Evolutionary conservation across 2,888 invertebrate species (phyloP), one percentile per base, ranked within the genome.

Genomic region (Choreutis nemorana): DNA sequence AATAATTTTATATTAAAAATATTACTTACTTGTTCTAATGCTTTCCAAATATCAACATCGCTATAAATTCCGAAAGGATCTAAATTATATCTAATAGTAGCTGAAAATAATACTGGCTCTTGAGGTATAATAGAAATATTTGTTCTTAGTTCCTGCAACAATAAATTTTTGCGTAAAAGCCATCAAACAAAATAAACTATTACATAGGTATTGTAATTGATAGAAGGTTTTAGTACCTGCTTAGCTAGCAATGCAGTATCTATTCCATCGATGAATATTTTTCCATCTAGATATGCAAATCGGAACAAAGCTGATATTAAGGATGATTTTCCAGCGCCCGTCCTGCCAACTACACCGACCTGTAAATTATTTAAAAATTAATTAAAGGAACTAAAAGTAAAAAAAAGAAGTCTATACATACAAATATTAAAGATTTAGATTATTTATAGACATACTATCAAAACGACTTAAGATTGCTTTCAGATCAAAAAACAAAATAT

Each of bases 261-360:
- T 3, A 87, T 50, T 10, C 77, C 83, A 45, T 90, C 91, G 33
- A 90, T 86, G 18, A 65, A 50, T 29, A 90, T 79, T 4, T 52
- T 49, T 5, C 90, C 90, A 10, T 81, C 78, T 28, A 82, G 60
- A 36, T 82, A 84, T 1, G 85, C 83, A 39, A 90, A 71, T 41
- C 89, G 72, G 59, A 90, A 90, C 40, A 91, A 54, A 2, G 87
- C 86, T 2, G 86, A 82, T 42, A 87, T 85, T 26, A 88, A 49
- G 0, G 87, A 87, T 1, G 86, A 86, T 59, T 88, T 88, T 1
- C 89, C 90, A 1, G 90, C 89, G 4, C 90, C 90, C 1, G 90
- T 90, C 36, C 89, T 68, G 1, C 90, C 90, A 2, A 88, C 87
- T 29, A 89, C 85, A 4, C 87, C 88, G 23, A 86, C 67, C 85